Evolutionary conservation across 2,113 vertebrate species (phyloP).

Genomic region (Fulica atra): DNA sequence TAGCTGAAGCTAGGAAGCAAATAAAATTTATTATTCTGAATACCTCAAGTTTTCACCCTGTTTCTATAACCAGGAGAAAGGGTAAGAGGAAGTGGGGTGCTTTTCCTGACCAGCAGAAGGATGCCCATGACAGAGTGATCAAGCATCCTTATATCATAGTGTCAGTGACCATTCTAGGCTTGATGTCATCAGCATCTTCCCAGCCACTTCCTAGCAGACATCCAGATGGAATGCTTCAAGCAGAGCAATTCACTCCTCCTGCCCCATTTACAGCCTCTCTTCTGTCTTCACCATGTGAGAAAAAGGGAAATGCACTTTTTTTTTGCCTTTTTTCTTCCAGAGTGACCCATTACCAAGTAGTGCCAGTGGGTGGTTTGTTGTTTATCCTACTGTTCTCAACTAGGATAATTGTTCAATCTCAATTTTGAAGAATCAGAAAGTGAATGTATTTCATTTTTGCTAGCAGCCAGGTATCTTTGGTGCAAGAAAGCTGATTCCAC

Average conservation of each 20-base stretch:
- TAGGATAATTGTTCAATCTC: not conserved
- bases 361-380: not conserved
- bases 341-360: not conserved
- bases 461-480: not conserved
- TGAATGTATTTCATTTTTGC: not conserved
- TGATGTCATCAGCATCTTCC: not conserved
- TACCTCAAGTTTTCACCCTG: not conserved
- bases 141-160: not conserved
- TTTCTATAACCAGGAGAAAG: not conserved
- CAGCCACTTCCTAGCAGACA: not conserved
- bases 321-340: not conserved
- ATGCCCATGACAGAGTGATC: not conserved
- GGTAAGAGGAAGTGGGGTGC: not conserved
- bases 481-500: not conserved
- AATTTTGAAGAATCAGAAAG: not conserved
- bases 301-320: not conserved
- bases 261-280: not conserved
- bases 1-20: not conserved
- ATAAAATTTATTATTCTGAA: not conserved
- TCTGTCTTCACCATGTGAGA: not conserved
- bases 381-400: not conserved
- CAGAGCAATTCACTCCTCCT: not conserved
- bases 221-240: not conserved
- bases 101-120: not conserved
- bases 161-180: not conserved